Evolutionary conservation across 2,113 vertebrate genomes (phyloP).

Genomic region (Poeciliopsis occidentalis): DNA sequence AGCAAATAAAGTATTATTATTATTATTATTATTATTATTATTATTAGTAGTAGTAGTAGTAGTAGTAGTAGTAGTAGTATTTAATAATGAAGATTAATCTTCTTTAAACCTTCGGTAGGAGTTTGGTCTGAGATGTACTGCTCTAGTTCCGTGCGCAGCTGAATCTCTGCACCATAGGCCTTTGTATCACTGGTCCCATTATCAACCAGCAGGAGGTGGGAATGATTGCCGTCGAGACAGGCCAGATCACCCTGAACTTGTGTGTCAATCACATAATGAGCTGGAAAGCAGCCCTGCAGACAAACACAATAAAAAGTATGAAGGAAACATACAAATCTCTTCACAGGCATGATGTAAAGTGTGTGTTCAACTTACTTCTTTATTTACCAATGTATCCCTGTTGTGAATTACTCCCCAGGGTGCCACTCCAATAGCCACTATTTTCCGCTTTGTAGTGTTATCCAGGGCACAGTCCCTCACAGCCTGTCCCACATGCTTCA

Average conservation of each 20-base stretch:
- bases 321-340: neutral
- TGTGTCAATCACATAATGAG: constrained; percentile 86
- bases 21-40: too few species aligned
- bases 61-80: neutral
- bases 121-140: constrained; percentile 88
- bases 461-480: constrained; percentile 87
- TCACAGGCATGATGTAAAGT: neutral
- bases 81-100: neutral
- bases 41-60: too few species aligned
- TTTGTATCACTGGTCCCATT: constrained; percentile 85
- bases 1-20: too few species aligned
- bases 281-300: constrained; percentile 86
- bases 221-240: constrained; percentile 93
- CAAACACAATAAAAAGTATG: neutral
- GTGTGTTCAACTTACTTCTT: constrained; percentile 50
- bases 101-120: constrained; percentile 67
- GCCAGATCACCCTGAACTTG: constrained; percentile 85
- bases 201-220: constrained; percentile 96
- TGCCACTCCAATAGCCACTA: constrained; percentile 92
- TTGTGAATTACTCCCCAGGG: constrained; percentile 94
- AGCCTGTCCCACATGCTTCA: constrained; percentile 95
- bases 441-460: constrained; percentile 76
- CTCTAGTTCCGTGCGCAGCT: constrained; percentile 87
- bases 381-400: constrained; percentile 75
- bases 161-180: constrained; percentile 87